These are phyloP conservation scores for Dendrolimus punctatus DNA, from an alignment of 1,140 invertebrate species.

Conservation along the genomic window DNA sequence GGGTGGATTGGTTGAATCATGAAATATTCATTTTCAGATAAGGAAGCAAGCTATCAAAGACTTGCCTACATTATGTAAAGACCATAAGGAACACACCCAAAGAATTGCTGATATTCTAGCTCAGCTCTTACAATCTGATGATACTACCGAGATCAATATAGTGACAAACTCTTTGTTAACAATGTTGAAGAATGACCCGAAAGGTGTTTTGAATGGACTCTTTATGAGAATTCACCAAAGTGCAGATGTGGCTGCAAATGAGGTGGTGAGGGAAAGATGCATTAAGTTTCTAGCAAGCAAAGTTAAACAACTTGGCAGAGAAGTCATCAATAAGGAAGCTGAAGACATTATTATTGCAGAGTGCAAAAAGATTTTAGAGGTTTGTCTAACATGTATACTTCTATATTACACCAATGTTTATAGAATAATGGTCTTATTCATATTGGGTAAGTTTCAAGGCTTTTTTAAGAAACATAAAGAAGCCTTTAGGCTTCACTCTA, in stretches of 20 bases:
- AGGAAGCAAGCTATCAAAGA: slow-evolving; percentile 97
- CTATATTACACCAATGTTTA: too few species aligned
- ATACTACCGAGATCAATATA: slow-evolving; percentile 83
- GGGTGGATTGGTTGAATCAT: too few species aligned
- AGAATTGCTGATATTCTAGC: slow-evolving; percentile 94
- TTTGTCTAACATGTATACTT: slow-evolving; percentile 28
- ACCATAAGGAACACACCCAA: slow-evolving; percentile 85
- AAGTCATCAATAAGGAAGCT: slow-evolving; percentile 87
- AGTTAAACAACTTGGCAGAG: slow-evolving; percentile 84
- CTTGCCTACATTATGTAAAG: slow-evolving; percentile 89
- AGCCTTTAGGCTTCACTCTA: too few species aligned
- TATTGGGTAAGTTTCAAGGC: too few species aligned
- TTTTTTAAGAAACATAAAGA: too few species aligned
- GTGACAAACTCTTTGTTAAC: slow-evolving; percentile 81
- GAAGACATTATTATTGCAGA: slow-evolving; percentile 90
- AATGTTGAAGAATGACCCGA: slow-evolving; percentile 74
- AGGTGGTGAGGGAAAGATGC: slow-evolving; percentile 86
- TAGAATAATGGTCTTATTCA: too few species aligned
- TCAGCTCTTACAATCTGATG: slow-evolving; percentile 91
- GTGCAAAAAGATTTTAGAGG: slow-evolving; percentile 89
- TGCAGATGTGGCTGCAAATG: slow-evolving; percentile 81
- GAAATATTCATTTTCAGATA: slow-evolving; percentile 76
- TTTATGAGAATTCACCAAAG: slow-evolving; percentile 90
- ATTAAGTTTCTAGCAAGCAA: slow-evolving; percentile 91
- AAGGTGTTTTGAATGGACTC: slow-evolving; percentile 85